phyloP scores from a whole-genome alignment of 2,797 vertebrate species.

The Glyptemys insculpta region DNA sequence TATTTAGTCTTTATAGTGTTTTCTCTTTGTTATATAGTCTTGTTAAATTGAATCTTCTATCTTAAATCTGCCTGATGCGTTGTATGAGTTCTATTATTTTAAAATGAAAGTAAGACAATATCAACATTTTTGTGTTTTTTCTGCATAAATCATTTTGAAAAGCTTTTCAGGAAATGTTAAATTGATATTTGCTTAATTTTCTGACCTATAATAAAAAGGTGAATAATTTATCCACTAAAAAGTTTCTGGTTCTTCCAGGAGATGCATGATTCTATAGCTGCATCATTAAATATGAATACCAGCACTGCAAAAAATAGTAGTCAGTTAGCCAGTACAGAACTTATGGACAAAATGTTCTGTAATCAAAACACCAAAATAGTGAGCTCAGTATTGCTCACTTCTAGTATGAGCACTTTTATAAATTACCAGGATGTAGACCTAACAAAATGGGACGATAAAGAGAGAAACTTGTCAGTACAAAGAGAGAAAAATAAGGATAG shows the following conservation, averaged over 20 bases:
- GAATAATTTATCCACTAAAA: not conserved
- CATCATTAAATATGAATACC: not conserved
- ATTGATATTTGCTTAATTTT: not conserved
- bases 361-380: not conserved
- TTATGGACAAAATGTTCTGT: not conserved
- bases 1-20: not conserved
- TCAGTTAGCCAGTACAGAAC: not conserved
- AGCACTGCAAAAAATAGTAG: not conserved
- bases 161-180: not conserved
- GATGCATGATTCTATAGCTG: not conserved
- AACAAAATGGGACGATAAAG: not conserved
- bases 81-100: not conserved
- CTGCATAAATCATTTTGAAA: not conserved
- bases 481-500: not conserved
- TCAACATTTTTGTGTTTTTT: not conserved
- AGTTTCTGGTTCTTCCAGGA: constrained; percentile 44
- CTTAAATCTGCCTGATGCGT: not conserved
- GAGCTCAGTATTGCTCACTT: not conserved
- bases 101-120: not conserved
- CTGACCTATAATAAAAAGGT: not conserved
- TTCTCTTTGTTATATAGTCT: not conserved
- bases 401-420: not conserved
- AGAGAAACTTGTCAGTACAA: constrained; percentile 16
- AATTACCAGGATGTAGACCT: constrained; percentile 20
- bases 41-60: not conserved